phyloP scores from a whole-genome alignment of 2,888 invertebrate species.

The Drosophila antonietae region DNA sequence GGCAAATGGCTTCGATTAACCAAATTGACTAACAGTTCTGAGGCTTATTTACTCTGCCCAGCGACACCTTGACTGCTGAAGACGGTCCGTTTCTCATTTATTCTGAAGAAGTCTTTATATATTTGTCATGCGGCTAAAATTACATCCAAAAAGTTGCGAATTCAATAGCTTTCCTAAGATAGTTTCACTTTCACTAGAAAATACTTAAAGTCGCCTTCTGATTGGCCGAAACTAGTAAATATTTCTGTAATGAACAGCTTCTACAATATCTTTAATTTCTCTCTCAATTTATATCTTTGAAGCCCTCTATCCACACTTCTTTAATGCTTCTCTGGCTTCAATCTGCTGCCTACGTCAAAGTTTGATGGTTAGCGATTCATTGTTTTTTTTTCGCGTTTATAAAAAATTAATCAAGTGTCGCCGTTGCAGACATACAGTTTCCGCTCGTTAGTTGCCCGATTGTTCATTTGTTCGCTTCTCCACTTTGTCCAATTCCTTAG shows the following conservation, averaged over 20 bases:
- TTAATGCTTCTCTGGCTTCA: background rate
- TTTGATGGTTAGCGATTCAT: constrained; percentile 3
- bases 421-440: constrained; percentile 47
- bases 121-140: background rate
- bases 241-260: background rate
- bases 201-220: too few relatives aligned
- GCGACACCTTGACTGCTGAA: background rate
- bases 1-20: constrained; percentile 66
- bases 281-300: background rate
- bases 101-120: background rate
- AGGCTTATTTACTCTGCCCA: background rate
- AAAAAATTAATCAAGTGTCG: constrained; percentile 55
- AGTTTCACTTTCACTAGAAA: background rate
- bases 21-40: constrained; percentile 64
- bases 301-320: background rate
- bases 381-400: constrained; percentile 23
- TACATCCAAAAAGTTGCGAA: background rate
- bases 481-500: constrained; percentile 39
- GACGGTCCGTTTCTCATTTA: background rate
- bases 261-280: background rate
- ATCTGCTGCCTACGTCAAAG: constrained; percentile 12
- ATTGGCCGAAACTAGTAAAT: too few relatives aligned
- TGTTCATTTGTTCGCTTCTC: constrained; percentile 16
- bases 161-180: background rate
- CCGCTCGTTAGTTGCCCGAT: constrained; percentile 35